Percentiles rank a stretch among this genome's conserved stretches.
These are phyloP conservation scores for Sebastolobus alascanus DNA, from an alignment of 2,797 vertebrate genomes.

Conservation along the genomic window DNA sequence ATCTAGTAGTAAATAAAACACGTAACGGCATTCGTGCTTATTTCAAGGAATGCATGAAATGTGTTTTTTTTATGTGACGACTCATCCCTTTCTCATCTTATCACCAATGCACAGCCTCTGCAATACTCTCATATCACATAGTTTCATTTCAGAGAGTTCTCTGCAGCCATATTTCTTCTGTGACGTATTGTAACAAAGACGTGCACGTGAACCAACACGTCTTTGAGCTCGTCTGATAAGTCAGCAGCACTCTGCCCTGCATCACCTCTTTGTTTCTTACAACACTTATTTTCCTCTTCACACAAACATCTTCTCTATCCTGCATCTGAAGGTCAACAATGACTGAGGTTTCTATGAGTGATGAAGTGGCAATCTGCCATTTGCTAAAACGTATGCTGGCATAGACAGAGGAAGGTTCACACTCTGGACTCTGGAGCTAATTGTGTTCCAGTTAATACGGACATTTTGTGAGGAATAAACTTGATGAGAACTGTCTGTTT, in stretches of 20 bases:
- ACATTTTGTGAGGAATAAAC: conserved; percentile 18
- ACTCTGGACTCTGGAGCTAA: conserved; percentile 7
- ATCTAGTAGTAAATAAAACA: conserved; percentile 38
- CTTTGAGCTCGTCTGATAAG: background rate
- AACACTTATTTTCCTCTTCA: background rate
- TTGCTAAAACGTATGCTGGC: conserved; percentile 24
- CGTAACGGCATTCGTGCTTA: background rate
- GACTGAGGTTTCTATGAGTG: background rate
- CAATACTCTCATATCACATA: background rate
- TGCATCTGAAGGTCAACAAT: background rate
- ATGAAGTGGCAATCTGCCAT: conserved; percentile 22
- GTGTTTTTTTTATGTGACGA: background rate
- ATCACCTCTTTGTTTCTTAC: background rate
- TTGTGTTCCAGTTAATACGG: background rate
- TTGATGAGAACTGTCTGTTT: background rate
- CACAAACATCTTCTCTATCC: background rate
- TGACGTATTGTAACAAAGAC: background rate
- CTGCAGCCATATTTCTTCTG: background rate
- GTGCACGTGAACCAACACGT: background rate
- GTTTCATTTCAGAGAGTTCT: conserved; percentile 14
- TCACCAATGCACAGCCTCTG: conserved; percentile 31
- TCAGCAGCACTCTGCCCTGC: background rate
- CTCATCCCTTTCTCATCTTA: conserved; percentile 31
- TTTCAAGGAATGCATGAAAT: conserved; percentile 25
- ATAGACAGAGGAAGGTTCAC: background rate